Evolutionary conservation across 2,888 invertebrate species (phyloP).

Genomic region (Chaitophorus viminalis): DNA sequence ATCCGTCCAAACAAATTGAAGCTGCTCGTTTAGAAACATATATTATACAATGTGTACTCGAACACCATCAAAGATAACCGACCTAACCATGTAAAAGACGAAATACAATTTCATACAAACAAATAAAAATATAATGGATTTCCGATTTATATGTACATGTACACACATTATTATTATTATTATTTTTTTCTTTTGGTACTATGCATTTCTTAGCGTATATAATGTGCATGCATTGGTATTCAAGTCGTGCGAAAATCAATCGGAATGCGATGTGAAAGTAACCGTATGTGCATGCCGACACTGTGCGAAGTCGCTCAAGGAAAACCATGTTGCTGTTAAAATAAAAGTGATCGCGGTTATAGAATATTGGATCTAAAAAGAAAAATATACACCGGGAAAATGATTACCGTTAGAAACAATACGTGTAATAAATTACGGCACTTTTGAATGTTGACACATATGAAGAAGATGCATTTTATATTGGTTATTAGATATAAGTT

Average conservation of each 20-base stretch:
- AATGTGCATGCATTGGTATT: constrained; percentile 30
- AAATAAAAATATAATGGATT: not conserved
- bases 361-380: not conserved
- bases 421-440: not conserved
- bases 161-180: no score
- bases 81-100: not conserved
- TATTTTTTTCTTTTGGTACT: constrained; percentile 12
- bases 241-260: constrained; percentile 59
- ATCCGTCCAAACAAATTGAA: not conserved
- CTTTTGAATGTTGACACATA: not conserved
- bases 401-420: not conserved
- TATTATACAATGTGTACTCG: not conserved
- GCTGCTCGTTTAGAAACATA: not conserved
- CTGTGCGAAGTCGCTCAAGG: constrained; percentile 46
- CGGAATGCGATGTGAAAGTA: constrained; percentile 61
- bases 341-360: constrained; percentile 16
- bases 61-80: not conserved
- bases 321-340: constrained; percentile 40
- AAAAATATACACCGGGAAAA: constrained; percentile 3
- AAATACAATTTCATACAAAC: not conserved
- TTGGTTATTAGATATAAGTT: no score
- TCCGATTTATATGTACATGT: not conserved
- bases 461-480: not conserved
- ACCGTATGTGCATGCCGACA: constrained; percentile 6
- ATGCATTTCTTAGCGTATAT: constrained; percentile 21